Conservation (phyloP, 2,888 invertebrate genomes). For the Trissoscelio sp. region DNA sequence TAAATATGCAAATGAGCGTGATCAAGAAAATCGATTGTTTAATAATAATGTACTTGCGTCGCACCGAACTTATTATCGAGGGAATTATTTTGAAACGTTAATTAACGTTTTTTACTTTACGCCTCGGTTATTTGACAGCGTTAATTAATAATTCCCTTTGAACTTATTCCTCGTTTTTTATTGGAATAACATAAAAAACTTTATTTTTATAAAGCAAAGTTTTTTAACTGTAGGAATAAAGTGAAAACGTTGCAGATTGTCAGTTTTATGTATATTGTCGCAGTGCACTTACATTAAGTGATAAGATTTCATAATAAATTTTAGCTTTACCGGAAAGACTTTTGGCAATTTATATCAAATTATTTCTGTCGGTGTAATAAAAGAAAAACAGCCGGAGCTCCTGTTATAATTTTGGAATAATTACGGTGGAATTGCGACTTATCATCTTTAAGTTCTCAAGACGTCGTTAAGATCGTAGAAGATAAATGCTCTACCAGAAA, state of each 20-base stretch:
- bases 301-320: neutral
- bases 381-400: neutral
- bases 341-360: slow-evolving; percentile 2
- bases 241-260: neutral
- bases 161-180: neutral
- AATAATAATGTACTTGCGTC: slow-evolving; percentile 8
- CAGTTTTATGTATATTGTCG: neutral
- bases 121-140: neutral
- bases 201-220: neutral
- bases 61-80: slow-evolving; percentile 9
- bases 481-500: slow-evolving; percentile 37
- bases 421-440: slow-evolving; percentile 18
- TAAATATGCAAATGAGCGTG: slow-evolving; percentile 27
- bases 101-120: neutral
- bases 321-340: neutral
- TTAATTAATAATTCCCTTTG: neutral
- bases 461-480: slow-evolving; percentile 30
- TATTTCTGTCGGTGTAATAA: neutral
- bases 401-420: slow-evolving; percentile 31
- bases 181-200: too few relatives aligned
- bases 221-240: neutral
- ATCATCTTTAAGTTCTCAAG: slow-evolving; percentile 27
- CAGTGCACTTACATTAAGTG: neutral
- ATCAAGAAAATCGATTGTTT: slow-evolving; percentile 29
- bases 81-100: slow-evolving; percentile 3